Evolutionary conservation across 1,140 invertebrate species (phyloP), one percentile per base, ranked within the genome.

Genomic region (Pachyrhynchus sulphureomaculatus): DNA sequence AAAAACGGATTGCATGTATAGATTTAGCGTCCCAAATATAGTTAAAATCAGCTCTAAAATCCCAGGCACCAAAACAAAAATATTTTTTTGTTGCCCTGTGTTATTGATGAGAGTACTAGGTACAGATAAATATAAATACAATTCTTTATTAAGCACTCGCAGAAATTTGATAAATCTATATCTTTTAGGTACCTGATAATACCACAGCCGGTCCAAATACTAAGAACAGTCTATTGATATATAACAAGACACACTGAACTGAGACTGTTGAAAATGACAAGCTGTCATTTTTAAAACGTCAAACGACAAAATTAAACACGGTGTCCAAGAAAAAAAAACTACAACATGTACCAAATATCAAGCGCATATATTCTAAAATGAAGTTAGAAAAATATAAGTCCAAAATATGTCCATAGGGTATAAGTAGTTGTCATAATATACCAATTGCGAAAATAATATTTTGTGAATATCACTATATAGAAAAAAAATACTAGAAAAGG

Each of bases 161-260:
- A n/a, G n/a, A n/a, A n/a, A n/a, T n/a, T n/a, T n/a, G n/a, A n/a
- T 29, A 29, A 1, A 29, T 29, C 26, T 51, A 17, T 45, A 48
- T 33, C 39, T 39, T 61, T 37, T 33, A 56, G 60, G 60, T 52
- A 58, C 45, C 45, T 58, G 34, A 48, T 58, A 36, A 58, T 58
- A 47, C 55, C 45, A 48, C 33, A 23, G 32, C 10, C 53, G 39
- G 41, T 45, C 10, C 23, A 39, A 34, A 44, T 56, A 4, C 6
- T 56, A 15, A 45, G 53, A 33, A 45, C 18, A 26, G 17, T 56
- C 20, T 48, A 39, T 24, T 58, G 32, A 48, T 18, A 9, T n/a
- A 47, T 2, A 26, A 15, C 42, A 47, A 37, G 34, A n/a, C 6
- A 29, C 5, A 29, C 26, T 29, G 5, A 29, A 3, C 12, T 6